Percentiles rank a stretch among this genome's conserved stretches.
These are phyloP conservation scores for Oasisia sp. DNA, from an alignment of 2,888 invertebrate genomes.

Conservation along the genomic window DNA sequence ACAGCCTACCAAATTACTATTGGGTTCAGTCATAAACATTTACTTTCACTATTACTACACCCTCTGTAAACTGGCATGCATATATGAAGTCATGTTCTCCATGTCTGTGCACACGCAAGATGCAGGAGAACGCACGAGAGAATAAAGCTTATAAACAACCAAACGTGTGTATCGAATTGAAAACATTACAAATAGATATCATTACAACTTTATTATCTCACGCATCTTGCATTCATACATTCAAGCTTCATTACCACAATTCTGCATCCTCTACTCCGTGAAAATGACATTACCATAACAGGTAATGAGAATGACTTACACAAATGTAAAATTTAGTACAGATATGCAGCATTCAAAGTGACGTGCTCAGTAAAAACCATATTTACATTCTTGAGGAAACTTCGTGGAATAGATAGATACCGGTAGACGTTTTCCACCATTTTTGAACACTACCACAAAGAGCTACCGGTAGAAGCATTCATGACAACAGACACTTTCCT, in stretches of 20 bases:
- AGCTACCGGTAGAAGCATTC: neutral
- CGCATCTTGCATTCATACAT: neutral
- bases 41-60: no score
- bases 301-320: neutral
- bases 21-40: no score
- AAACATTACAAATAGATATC: neutral
- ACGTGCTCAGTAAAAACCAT: neutral
- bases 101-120: neutral
- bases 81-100: neutral
- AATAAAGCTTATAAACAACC: conserved; percentile 17
- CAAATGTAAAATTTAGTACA: neutral
- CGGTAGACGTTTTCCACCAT: neutral
- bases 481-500: neutral
- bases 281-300: neutral
- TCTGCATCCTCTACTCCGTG: neutral
- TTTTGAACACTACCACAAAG: neutral
- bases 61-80: neutral
- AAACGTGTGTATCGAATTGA: neutral
- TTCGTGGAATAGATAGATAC: neutral
- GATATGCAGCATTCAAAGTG: neutral
- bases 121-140: neutral
- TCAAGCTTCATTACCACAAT: neutral
- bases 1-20: no score
- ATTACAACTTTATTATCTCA: neutral
- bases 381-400: neutral